A percentile compares a stretch with the other conserved stretches of the same genome.
Conservation (phyloP, 2,888 invertebrate species). For the Mactromeris polynyma region DNA sequence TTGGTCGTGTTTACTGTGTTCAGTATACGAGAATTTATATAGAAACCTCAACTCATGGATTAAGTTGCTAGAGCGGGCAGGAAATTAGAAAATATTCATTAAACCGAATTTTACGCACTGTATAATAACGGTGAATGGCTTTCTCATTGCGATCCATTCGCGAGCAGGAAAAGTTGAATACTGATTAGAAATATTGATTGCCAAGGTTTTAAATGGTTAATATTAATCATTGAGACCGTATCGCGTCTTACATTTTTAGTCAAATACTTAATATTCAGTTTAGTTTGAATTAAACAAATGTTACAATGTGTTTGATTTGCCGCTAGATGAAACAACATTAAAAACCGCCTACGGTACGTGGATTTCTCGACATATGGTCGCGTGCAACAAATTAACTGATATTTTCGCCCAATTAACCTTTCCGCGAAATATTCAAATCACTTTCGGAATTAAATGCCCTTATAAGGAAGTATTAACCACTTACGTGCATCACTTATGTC, state of each 20-base stretch:
- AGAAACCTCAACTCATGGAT: slow-evolving; percentile 24
- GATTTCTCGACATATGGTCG: slow-evolving; percentile 15
- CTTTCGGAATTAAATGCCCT: background rate
- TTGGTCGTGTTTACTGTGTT: background rate
- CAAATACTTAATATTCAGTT: slow-evolving; percentile 3
- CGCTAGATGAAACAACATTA: background rate
- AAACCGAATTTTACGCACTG: slow-evolving; percentile 54
- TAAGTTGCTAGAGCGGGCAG: slow-evolving; percentile 35
- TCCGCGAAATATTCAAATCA: slow-evolving; percentile 14
- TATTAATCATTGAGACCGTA: slow-evolving; percentile 7
- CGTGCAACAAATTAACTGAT: background rate
- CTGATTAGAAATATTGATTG: slow-evolving; percentile 54
- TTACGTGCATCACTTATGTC: slow-evolving; percentile 2
- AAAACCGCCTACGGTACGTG: background rate
- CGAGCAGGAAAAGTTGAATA: slow-evolving; percentile 20
- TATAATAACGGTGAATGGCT: slow-evolving; percentile 23
- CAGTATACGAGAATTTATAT: background rate
- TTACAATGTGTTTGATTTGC: slow-evolving; percentile 2
- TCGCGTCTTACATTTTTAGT: background rate
- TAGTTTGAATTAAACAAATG: background rate
- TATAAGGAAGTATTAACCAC: slow-evolving; percentile 1
- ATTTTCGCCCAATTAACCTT: background rate
- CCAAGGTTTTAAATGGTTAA: background rate
- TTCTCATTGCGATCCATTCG: slow-evolving; percentile 22
- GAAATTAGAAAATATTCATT: slow-evolving; percentile 62